phyloP scores from a whole-genome alignment of 2,797 vertebrate genomes.

The Enteromius afrohamiltoni region DNA sequence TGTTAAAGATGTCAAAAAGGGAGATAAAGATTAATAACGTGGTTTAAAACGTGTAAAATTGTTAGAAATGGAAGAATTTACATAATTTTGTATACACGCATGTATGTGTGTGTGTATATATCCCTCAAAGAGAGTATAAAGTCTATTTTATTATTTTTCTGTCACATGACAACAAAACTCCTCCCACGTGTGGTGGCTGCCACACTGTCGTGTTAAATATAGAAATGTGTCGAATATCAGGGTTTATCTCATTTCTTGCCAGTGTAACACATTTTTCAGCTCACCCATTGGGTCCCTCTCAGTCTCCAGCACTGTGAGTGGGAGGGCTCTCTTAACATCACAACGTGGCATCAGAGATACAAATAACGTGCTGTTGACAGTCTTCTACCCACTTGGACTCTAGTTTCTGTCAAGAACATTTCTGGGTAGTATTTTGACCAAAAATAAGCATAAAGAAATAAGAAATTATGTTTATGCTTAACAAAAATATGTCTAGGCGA shows the following conservation, averaged over 20 bases:
- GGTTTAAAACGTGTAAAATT: background rate
- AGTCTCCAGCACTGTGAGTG: conserved; percentile 48
- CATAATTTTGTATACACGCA: background rate
- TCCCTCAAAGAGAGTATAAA: background rate
- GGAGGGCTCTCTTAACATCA: conserved; percentile 74
- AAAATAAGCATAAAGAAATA: background rate
- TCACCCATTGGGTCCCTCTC: conserved; percentile 51
- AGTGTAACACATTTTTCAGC: background rate
- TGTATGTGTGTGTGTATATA: too few relatives aligned
- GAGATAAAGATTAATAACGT: background rate
- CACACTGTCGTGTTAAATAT: background rate
- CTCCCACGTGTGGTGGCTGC: too few relatives aligned
- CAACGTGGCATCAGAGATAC: conserved; percentile 77
- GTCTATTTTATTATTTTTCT: background rate
- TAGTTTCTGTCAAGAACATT: background rate
- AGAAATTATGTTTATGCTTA: background rate
- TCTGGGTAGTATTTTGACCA: background rate
- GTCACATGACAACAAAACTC: background rate
- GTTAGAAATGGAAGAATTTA: background rate
- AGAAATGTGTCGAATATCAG: background rate
- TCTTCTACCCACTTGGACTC: background rate
- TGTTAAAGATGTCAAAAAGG: background rate
- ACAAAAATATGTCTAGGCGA: background rate
- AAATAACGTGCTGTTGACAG: conserved; percentile 63
- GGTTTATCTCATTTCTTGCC: background rate